phyloP scores from a whole-genome alignment of 64 coral and sea anemone species.

The Cladopsammia gracilis region DNA sequence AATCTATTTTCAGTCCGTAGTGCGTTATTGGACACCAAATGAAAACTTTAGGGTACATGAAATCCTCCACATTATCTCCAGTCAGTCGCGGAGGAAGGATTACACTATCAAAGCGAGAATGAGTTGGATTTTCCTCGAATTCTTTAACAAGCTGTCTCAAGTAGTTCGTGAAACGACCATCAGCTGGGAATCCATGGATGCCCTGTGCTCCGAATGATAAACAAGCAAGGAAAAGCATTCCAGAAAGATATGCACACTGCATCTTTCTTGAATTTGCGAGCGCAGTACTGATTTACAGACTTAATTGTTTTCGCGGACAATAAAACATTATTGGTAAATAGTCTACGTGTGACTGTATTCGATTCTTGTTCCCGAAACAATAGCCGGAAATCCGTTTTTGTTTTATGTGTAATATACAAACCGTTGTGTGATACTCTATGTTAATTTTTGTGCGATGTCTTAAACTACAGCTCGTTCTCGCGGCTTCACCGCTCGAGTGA shows the following conservation, averaged over 20 bases:
- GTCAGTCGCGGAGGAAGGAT: neutral
- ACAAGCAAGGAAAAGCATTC: neutral
- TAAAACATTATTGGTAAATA: too few relatives aligned
- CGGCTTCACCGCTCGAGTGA: too few relatives aligned
- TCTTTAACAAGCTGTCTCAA: constrained; percentile 9
- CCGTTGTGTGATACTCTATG: too few relatives aligned
- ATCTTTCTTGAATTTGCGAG: neutral
- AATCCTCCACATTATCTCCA: neutral
- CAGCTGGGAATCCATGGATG: neutral
- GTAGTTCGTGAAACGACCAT: constrained; percentile 9
- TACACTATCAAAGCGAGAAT: constrained; percentile 10
- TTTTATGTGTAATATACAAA: too few relatives aligned
- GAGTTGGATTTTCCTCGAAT: neutral
- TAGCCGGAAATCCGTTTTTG: too few relatives aligned
- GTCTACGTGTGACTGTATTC: too few relatives aligned
- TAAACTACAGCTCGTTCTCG: too few relatives aligned
- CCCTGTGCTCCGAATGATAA: too few relatives aligned
- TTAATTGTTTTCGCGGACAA: too few relatives aligned
- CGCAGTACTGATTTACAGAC: neutral
- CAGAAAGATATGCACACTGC: neutral
- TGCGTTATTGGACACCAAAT: constrained; percentile 19
- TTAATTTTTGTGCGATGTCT: too few relatives aligned
- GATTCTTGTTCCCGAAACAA: too few relatives aligned
- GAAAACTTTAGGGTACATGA: constrained; percentile 28
- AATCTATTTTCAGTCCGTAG: neutral